phyloP scores from a whole-genome alignment of 2,113 vertebrate species.

The Willisornis vidua region DNA sequence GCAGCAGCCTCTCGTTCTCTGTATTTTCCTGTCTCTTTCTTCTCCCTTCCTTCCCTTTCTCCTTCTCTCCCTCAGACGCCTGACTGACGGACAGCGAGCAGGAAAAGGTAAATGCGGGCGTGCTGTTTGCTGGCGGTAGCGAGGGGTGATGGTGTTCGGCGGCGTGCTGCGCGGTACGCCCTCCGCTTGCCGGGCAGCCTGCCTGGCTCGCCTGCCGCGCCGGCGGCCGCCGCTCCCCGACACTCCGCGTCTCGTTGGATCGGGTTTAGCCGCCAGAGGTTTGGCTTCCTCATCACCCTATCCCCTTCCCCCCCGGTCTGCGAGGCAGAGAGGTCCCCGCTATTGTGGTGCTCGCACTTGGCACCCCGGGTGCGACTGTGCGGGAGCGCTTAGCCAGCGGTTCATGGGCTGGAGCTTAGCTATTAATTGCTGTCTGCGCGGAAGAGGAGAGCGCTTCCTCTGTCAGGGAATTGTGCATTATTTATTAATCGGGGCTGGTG shows the following conservation, averaged over 20 bases:
- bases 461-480: background rate
- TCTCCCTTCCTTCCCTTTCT: background rate
- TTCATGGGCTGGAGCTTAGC: background rate
- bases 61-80: background rate
- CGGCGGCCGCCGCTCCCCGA: background rate
- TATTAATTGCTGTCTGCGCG: slow-evolving; percentile 1
- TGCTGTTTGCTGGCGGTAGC: background rate
- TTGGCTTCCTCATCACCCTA: background rate
- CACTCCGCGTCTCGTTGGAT: background rate
- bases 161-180: slow-evolving; percentile 4
- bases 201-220: background rate
- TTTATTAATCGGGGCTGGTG: background rate
- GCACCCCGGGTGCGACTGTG: background rate
- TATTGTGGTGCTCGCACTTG: background rate
- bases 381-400: background rate
- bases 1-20: slow-evolving; percentile 4
- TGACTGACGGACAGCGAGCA: slow-evolving; percentile 15
- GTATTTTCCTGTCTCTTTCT: background rate
- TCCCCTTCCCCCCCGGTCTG: background rate
- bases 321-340: background rate
- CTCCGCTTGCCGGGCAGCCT: background rate
- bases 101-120: slow-evolving; percentile 37
- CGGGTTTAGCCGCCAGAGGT: background rate
- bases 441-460: background rate
- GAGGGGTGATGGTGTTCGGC: background rate